Evolutionary conservation across 2,888 invertebrate genomes (phyloP).

Genomic region (Tromatobia lineatoria): DNA sequence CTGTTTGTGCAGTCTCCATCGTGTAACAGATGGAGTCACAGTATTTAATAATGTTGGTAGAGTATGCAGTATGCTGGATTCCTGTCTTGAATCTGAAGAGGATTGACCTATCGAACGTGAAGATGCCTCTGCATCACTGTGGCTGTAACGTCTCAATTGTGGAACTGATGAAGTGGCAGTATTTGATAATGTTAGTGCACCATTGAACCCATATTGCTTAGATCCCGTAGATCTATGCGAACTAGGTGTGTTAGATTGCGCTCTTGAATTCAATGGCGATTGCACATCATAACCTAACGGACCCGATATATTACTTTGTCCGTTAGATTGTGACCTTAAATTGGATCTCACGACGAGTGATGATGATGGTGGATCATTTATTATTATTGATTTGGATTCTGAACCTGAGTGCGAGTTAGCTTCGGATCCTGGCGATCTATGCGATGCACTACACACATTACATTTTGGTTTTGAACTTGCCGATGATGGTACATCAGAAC

Average conservation of each 20-base stretch:
- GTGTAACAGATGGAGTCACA: too few relatives aligned
- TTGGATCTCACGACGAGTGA: neutral
- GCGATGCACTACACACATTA: too few relatives aligned
- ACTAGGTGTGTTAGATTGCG: neutral
- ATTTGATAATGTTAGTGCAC: neutral
- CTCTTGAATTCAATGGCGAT: neutral
- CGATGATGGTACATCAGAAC: too few relatives aligned
- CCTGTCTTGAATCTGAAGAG: too few relatives aligned
- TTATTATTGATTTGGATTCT: neutral
- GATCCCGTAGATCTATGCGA: neutral
- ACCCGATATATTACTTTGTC: neutral
- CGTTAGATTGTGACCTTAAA: neutral
- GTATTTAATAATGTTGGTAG: too few relatives aligned
- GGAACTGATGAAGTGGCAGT: too few relatives aligned
- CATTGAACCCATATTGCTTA: neutral
- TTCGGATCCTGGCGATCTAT: neutral
- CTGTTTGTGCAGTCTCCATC: too few relatives aligned
- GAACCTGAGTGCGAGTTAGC: neutral
- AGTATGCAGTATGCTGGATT: too few relatives aligned
- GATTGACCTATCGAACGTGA: too few relatives aligned
- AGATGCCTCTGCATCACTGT: too few relatives aligned
- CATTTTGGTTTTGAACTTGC: too few relatives aligned
- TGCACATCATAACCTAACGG: neutral
- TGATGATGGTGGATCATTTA: neutral
- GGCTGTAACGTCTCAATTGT: too few relatives aligned